Base-by-base conservation (phyloP, 2,888 invertebrate genomes). In the Ommatoiulus sabulosus region DNA sequence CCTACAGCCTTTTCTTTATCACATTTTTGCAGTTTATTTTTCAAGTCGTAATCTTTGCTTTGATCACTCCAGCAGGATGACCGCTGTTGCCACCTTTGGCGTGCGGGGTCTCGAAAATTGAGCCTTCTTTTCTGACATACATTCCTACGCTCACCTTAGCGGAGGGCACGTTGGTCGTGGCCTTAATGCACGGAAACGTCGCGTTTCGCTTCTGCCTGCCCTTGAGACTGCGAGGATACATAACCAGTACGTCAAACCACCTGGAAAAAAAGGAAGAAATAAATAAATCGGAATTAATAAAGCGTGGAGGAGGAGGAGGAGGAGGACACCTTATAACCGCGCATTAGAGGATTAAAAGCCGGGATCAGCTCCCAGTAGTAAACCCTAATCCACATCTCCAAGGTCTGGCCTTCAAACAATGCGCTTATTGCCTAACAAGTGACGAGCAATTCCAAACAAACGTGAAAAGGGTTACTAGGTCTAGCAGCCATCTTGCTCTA, bases 171-270 rank as follows among this genome's bases (percentile, higher is more conserved):
- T 94, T 95, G 87, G 94, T 95, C 15, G 95, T 94, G 89, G 92
- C 90, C 92, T 96, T 95, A 17, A 96, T 95, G 35, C 96, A 96
- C 57, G 96, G 96, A 93, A 96, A 95, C 46, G 96, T 96, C 15
- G 96, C 96, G 92, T 96, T 96, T 89, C 96, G 93, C 93, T 96
- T 96, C 92, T 96, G 96, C 87, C 90, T 86, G 90, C 95, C 95
- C 94, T 96, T 96, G 43, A 91, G 91, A 90, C 95, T 95, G 92
- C 96, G 94, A 15, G 96, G 96, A 91, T 96, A 96, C 89, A 96
- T 96, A 89, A 95, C 94, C 90, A 97, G 94, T 88, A 97, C 96
- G 91, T 97, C 97, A 89, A 96, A 95, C 97, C 97, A 98, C 91
- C 92, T 93, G 89, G 12, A 90, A 89, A 20, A n/a, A 63, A 10